Base-by-base conservation (phyloP, 2,888 invertebrate genomes). In the Heliconius erato region DNA sequence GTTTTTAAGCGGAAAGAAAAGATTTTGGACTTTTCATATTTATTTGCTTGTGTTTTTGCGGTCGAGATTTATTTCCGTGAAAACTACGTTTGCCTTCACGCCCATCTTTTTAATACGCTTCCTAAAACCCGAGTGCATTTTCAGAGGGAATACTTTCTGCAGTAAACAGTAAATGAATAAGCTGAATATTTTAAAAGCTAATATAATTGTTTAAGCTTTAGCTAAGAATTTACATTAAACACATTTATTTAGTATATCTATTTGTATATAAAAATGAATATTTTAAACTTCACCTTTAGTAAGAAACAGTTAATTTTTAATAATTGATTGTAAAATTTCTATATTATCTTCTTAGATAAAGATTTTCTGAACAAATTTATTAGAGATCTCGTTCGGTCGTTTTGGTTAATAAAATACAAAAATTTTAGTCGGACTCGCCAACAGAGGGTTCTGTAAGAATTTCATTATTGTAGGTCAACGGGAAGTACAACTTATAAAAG, bases 51-150 rank as follows among this genome's bases (percentile, higher is more conserved):
- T 71, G 84, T 83, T 83, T 83, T 79, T 82, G 59, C 59, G 79
- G 71, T 65, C 67, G 71, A 72, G 82, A 85, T 83, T 84, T 84
- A 84, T 84, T 80, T 79, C 77, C 54, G 65, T 79, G 44, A 82
- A 84, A 82, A 84, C 72, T 67, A 81, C 77, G 80, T 85, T 79
- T 78, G 84, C 84, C 65, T 84, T 81, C 79, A 83, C 84, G 83
- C 82, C 82, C 82, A 83, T 79, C 84, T 85, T 86, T 86, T 86
- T 84, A 85, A 85, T 80, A 79, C 83, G 81, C 79, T 86, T 63
- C 79, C 84, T 77, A 76, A 84, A 86, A 84, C 83, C 78, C 77
- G 82, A 83, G 84, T 82, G 84, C 82, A 83, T 85, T 85, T 85
- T 83, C 59, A 77, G 71, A 80, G 71, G 40, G 54, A 82, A 82